Conservation (phyloP, 2,888 invertebrate species). For the Mechanitis messenoides region DNA sequence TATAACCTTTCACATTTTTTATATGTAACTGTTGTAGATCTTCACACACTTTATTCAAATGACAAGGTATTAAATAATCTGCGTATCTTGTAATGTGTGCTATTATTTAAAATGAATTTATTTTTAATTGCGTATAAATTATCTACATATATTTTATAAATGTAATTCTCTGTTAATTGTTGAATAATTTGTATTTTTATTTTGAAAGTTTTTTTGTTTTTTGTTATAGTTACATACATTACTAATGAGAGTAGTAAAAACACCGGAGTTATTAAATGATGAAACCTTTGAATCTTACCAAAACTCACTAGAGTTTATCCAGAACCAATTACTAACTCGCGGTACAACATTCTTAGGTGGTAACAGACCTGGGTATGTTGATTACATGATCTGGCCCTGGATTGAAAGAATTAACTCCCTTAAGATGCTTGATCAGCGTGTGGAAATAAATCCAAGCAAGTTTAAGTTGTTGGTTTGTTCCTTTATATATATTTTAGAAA, state of each 20-base stretch:
- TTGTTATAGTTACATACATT: slow-evolving; percentile 46
- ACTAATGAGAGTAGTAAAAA: slow-evolving; percentile 41
- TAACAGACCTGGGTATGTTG: slow-evolving; percentile 82
- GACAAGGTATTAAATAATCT: no score
- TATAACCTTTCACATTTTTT: no score
- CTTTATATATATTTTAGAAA: not conserved
- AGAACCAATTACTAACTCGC: slow-evolving; percentile 78
- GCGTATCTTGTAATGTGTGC: no score
- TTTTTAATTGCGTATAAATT: no score
- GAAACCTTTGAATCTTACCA: slow-evolving; percentile 40
- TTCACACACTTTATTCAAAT: no score
- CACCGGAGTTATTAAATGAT: slow-evolving; percentile 46
- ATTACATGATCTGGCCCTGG: slow-evolving; percentile 94
- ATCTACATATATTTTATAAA: no score
- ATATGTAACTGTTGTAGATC: no score
- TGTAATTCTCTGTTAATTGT: no score
- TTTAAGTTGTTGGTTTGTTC: slow-evolving; percentile 62
- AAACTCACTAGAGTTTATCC: slow-evolving; percentile 76
- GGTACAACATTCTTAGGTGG: slow-evolving; percentile 80
- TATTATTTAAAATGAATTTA: no score
- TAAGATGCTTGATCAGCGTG: slow-evolving; percentile 65
- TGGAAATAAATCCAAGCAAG: slow-evolving; percentile 71
- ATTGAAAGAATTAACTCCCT: slow-evolving; percentile 79
- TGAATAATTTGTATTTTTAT: no score
- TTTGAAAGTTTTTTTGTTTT: slow-evolving; percentile 1